phyloP scores from a whole-genome alignment of 37 sponge, comb jelly and placozoan genomes.

The Theonella swinhoei region DNA sequence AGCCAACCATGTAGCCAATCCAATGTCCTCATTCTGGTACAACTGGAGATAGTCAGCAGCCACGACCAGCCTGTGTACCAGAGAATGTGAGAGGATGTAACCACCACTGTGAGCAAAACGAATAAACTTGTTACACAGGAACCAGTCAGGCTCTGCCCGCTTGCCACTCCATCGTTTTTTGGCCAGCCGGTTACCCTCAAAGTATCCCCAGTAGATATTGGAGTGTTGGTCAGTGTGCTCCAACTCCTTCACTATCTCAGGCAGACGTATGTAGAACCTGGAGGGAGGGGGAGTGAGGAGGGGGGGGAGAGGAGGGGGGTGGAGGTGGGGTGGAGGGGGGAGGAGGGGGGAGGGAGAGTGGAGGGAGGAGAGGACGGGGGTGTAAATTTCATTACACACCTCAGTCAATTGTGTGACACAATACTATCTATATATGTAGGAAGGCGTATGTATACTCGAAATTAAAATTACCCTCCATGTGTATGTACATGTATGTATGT shows the following conservation, averaged over 20 bases:
- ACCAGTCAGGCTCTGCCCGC: slow-evolving; percentile 39
- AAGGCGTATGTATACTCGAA: too few relatives aligned
- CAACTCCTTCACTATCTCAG: neutral
- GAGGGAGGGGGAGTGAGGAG: neutral
- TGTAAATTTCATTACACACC: too few relatives aligned
- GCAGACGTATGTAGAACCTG: neutral
- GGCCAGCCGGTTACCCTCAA: slow-evolving; percentile 27
- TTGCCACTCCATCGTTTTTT: neutral
- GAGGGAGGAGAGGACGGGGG: too few relatives aligned
- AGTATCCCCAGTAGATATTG: slow-evolving; percentile 49
- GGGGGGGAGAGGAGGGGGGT: too few relatives aligned
- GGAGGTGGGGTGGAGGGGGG: too few relatives aligned
- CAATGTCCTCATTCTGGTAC: slow-evolving; percentile 59
- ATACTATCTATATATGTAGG: too few relatives aligned
- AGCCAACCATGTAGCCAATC: slow-evolving; percentile 55
- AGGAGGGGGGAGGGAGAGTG: too few relatives aligned
- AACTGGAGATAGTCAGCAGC: slow-evolving; percentile 27
- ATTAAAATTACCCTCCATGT: too few relatives aligned
- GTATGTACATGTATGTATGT: too few relatives aligned
- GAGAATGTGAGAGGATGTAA: slow-evolving; percentile 27
- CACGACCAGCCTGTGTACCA: slow-evolving; percentile 21
- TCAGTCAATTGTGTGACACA: too few relatives aligned
- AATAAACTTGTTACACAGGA: slow-evolving; percentile 48
- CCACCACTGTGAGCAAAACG: slow-evolving; percentile 59
- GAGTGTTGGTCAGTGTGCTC: neutral